Base-by-base conservation (phyloP, 2,797 vertebrate genomes). In the Gobionotothen gibberifrons region DNA sequence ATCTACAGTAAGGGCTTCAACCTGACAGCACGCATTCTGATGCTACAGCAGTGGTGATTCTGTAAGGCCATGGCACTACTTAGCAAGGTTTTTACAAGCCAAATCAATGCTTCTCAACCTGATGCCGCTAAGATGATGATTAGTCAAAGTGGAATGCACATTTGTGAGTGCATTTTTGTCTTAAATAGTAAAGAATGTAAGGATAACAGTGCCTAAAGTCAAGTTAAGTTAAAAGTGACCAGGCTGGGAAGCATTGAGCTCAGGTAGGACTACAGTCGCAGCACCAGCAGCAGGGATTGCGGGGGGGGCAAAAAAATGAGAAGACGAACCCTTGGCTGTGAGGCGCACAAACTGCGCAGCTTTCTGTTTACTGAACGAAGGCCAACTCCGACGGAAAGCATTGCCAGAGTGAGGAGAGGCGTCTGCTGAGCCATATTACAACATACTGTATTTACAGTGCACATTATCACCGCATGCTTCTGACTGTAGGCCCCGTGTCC, bases 281-380 rank as follows among this genome's bases (percentile, higher is more conserved):
- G 67, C 58, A 74, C 73, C 56, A 53, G 26, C 4, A 72, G 76
- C 67, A 54, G 80, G 69, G 63, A 36, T 26, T 44, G 70, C 19
- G 59, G 59, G 61, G 78, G 59, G 52, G 74, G 64, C 58, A 69
- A 51, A 65, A 2, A 64, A 84, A 74, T 36, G 39, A 84, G 67
- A 83, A 44, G 64, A 93, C 91, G 0, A 88, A 93, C 91, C 92
- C 83, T 85, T 89, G 78, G 88, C 86, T 55, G 88, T 87, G 61
- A 85, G 86, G 5, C 78, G 82, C 86, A 91, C 88, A 87, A 92
- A 90, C 84, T 86, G 88, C 2, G 89, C 89, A 36, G 90, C 89
- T 89, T 78, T 90, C 43, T 87, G 90, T 88, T 89, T 89, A 86
- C 72, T 85, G 85, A 91, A 86, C 2, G 87, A 87, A 5, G 91